Conservation (phyloP, 2,888 invertebrate genomes). For the Xylota segnis region DNA sequence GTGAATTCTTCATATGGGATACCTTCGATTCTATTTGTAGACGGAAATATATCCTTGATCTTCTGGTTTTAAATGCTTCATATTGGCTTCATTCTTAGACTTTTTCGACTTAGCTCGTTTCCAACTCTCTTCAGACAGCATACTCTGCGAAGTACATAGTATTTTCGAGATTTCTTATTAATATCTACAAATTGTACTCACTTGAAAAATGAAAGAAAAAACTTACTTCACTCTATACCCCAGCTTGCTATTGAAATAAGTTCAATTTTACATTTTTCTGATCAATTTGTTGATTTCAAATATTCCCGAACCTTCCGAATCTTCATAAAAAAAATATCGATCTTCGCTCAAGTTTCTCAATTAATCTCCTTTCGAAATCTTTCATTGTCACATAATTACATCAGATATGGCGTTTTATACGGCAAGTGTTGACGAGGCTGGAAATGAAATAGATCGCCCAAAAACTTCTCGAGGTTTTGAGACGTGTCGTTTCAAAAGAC, state of each 20-base stretch:
- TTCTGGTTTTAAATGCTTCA: too few species aligned
- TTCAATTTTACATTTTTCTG: neutral
- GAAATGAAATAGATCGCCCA: constrained; percentile 77
- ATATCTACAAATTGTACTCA: too few species aligned
- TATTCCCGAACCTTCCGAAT: neutral
- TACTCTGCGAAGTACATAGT: too few species aligned
- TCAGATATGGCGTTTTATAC: constrained; percentile 79
- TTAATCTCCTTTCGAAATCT: constrained; percentile 3
- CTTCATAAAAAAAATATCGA: neutral
- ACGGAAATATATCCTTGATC: too few species aligned
- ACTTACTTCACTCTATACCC: neutral
- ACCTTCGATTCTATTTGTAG: too few species aligned
- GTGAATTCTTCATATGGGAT: too few species aligned
- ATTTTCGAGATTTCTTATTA: too few species aligned
- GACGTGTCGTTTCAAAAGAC: constrained; percentile 37
- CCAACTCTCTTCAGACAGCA: too few species aligned
- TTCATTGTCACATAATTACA: neutral
- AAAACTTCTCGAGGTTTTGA: constrained; percentile 72
- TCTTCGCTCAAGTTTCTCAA: neutral
- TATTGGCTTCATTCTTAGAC: too few species aligned
- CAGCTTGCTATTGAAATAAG: neutral
- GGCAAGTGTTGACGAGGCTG: constrained; percentile 78
- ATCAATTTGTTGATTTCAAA: neutral
- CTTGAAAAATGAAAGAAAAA: neutral
- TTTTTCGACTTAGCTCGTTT: too few species aligned